Evolutionary conservation across 2,888 invertebrate species (phyloP).

Genomic region (Aproaerema taeniolella): DNA sequence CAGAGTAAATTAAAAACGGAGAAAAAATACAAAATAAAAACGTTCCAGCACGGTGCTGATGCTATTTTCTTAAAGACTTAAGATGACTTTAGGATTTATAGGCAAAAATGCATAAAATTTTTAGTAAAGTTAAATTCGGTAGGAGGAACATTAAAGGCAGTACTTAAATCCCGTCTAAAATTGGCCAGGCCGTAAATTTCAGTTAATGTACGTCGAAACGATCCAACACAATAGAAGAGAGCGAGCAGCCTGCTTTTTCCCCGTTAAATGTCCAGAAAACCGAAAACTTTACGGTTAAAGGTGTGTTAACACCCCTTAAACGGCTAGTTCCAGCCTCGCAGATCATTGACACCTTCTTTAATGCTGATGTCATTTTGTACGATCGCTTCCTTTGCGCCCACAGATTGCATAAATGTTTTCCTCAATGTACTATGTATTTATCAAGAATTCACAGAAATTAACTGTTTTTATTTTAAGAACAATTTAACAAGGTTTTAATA

Average conservation of each 20-base stretch:
- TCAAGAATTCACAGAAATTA: no score
- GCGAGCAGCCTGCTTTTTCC: conserved; percentile 19
- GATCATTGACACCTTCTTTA: neutral
- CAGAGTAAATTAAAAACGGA: no score
- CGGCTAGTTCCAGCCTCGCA: conserved; percentile 26
- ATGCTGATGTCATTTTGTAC: neutral
- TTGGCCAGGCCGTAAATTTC: conserved; percentile 47
- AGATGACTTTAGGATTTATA: no score
- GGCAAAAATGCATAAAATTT: no score
- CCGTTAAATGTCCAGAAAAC: conserved; percentile 14
- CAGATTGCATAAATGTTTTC: no score
- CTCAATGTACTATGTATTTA: no score
- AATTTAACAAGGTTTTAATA: no score
- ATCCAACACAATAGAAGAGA: conserved; percentile 40
- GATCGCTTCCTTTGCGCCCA: no score
- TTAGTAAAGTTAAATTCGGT: conserved; percentile 25
- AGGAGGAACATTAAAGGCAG: conserved; percentile 37
- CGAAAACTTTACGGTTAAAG: conserved; percentile 9
- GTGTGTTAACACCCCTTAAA: conserved; percentile 30
- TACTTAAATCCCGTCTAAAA: conserved; percentile 55
- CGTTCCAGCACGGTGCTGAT: no score
- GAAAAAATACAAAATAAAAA: no score
- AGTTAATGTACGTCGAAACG: conserved; percentile 50
- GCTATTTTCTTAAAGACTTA: no score
- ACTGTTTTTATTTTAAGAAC: no score